Base-by-base conservation (phyloP, 1,140 invertebrate genomes). In the Steinernema feltiae region DNA sequence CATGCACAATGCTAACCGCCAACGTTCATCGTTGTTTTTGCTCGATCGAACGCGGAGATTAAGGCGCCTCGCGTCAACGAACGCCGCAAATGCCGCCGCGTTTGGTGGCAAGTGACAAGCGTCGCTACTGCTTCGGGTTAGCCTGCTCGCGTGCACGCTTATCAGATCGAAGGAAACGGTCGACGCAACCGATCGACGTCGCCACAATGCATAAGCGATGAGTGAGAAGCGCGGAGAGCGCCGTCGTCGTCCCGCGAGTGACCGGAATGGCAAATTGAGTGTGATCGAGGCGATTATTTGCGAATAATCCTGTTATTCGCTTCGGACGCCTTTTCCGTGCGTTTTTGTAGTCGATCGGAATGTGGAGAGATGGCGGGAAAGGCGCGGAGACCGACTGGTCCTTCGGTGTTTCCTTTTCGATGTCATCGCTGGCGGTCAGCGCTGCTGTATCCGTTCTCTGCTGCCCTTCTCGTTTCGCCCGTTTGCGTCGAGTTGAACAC, bases 131-230 rank as follows among this genome's bases (percentile, higher is more conserved):
- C 53, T 27, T 63, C 3, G 53, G 2, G 53, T n/a, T 3, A 21
- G 7, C 35, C 35, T 41, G 7, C 35, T 18, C 18, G 35, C 35
- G 35, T 7, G 35, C 18, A 7, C 35, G 35, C 35, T 63, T 63
- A 63, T 63, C 53, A 63, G 53, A 63, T 63, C 53, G 53, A 27
- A 7, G n/a, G 41, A 46, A 27, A 17, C 53, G 53, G 53, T 63
- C 53, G 15, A 27, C n/a, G n/a, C n/a, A n/a, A n/a, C n/a, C n/a
- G n/a, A n/a, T n/a, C n/a, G n/a, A n/a, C 41, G 41, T 15, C 53
- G 53, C 53, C 53, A 63, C 53, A 63, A 63, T 63, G 53, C 53
- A 63, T 63, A 63, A 63, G 24, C 53, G 53, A 63, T 63, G 53
- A 63, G 53, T 15, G 24, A 27, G 53, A 63, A 27, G 53, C 53